Conservation (phyloP, 2,113 vertebrate genomes). For the Symphodus melops region DNA sequence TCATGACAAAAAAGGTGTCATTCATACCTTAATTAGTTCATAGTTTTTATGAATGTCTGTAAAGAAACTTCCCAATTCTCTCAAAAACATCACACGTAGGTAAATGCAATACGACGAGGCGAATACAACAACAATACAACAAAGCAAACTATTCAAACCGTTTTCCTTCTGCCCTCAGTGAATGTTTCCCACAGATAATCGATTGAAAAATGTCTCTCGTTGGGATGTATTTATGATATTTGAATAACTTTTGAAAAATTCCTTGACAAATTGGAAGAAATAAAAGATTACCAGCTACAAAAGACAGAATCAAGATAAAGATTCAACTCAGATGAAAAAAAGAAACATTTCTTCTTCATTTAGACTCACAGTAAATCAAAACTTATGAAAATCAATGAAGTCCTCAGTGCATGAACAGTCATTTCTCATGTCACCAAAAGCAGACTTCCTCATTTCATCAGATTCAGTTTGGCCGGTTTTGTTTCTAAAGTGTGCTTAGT, state of each 20-base stretch:
- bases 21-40: not conserved
- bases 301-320: not conserved
- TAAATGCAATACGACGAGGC: too few relatives aligned
- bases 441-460: not conserved
- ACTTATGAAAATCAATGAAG: not conserved
- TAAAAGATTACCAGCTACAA: not conserved
- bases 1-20: not conserved
- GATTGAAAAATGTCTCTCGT: too few relatives aligned
- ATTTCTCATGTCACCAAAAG: not conserved
- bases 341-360: not conserved
- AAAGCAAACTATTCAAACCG: too few relatives aligned
- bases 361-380: not conserved
- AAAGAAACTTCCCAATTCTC: not conserved
- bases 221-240: too few relatives aligned
- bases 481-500: constrained; percentile 3
- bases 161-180: too few relatives aligned
- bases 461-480: not conserved
- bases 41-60: not conserved
- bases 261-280: too few relatives aligned
- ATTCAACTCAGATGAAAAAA: not conserved
- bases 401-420: not conserved
- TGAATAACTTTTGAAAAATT: too few relatives aligned
- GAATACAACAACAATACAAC: too few relatives aligned
- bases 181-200: too few relatives aligned
- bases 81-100: not conserved